Percentiles rank a stretch among this genome's conserved stretches.
phyloP scores from a whole-genome alignment of 2,888 invertebrate genomes.

The Octodonta nipae region DNA sequence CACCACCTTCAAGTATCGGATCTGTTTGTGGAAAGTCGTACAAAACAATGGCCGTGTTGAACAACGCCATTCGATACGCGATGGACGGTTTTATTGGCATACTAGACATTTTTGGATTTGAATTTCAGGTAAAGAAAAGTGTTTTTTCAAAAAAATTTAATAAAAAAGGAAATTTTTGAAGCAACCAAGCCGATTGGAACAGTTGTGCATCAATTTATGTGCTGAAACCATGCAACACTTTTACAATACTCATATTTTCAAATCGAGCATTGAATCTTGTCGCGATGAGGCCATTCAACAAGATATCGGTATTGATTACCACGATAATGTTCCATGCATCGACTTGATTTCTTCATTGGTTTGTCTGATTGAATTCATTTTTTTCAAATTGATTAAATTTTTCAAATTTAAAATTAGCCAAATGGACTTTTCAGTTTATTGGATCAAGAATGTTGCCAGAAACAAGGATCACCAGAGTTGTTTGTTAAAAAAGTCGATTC shows the following conservation, averaged over 20 bases:
- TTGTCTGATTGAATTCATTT: too few species aligned
- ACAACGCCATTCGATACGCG: conserved; percentile 83
- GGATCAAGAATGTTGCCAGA: too few species aligned
- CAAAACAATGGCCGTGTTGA: conserved; percentile 80
- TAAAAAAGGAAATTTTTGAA: too few species aligned
- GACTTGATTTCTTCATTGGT: conserved; percentile 88
- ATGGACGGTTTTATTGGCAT: conserved; percentile 93
- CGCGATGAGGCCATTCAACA: conserved; percentile 83
- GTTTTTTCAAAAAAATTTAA: too few species aligned
- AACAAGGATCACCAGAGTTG: too few species aligned
- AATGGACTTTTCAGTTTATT: too few species aligned
- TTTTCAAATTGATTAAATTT: too few species aligned
- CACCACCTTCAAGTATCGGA: conserved; percentile 73
- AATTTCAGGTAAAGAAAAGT: too few species aligned
- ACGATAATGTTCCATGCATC: conserved; percentile 90
- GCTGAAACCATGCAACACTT: conserved; percentile 97
- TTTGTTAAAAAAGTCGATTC: too few species aligned
- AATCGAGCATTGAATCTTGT: conserved; percentile 84
- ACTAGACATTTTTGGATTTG: conserved; percentile 93
- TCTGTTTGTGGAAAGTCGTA: conserved; percentile 56
- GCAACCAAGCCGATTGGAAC: conserved; percentile 82
- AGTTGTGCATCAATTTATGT: conserved; percentile 86
- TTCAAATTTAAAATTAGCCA: too few species aligned
- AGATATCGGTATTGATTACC: conserved; percentile 84
- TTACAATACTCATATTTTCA: conserved; percentile 93